Evolutionary conservation across 2,113 vertebrate species (phyloP), one percentile per base, ranked within the genome.

Genomic region (Smithornis capensis): DNA sequence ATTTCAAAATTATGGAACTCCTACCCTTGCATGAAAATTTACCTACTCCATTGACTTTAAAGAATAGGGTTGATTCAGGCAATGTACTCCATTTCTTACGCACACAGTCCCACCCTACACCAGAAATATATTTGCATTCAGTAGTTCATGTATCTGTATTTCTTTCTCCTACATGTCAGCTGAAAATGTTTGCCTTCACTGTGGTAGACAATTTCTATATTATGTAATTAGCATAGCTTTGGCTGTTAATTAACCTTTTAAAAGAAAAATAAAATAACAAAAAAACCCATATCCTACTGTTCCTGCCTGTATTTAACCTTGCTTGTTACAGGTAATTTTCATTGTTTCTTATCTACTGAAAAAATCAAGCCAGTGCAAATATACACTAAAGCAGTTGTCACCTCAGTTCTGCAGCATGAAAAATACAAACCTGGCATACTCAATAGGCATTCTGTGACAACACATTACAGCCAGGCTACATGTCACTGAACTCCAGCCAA

Each of bases 191-290:
- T 56, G 50, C 76, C 42, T 81, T 57, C 47, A 45, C 19, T 52
- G 64, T 27, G 14, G 27, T 11, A 78, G 24, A 45, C 31, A 64
- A 88, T 47, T 83, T 93, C 44, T 53, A 89, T 91, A 55, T 42
- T n/a, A 21, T 29, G n/a, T n/a, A 76, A 92, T 80, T 65, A 89
- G 49, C 65, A 85, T 6, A 38, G 37, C 55, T 87, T 75, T 25
- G 63, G 35, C 42, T 67, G 52, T 89, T 78, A 77, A 90, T 83
- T 87, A 86, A 87, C n/a, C 45, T 83, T 50, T 69, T 40, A 87
- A 33, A 87, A 84, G 49, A 75, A 33, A 27, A 79, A 22, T 10
- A 75, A n/a, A 71, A 6, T 50, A 81, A 86, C 35, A 93, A 70
- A 55, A 52, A 55, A 90, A 93, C 74, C 74, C 7, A 29, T 10